Conservation (phyloP, 2,888 invertebrate species). For the Julus scandinavius region DNA sequence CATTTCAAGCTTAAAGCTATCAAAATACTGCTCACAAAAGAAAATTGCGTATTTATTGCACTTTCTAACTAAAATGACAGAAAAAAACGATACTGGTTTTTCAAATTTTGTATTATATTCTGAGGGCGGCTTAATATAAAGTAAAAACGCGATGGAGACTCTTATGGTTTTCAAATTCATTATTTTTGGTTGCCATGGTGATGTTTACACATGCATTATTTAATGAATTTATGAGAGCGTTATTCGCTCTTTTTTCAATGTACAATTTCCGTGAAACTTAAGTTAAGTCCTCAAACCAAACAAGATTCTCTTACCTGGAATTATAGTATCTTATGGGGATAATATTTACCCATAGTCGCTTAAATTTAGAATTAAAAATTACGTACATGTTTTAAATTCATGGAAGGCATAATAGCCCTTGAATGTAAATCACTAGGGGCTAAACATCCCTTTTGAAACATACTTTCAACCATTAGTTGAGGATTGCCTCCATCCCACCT, state of each 20-base stretch:
- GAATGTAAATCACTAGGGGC: too few species aligned
- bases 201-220: not conserved
- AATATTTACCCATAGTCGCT: too few species aligned
- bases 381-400: too few species aligned
- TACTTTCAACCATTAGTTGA: too few species aligned
- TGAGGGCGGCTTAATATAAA: not conserved
- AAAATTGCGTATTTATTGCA: not conserved
- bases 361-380: too few species aligned
- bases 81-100: not conserved
- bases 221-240: not conserved
- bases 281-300: not conserved
- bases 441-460: too few species aligned
- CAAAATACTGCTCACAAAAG: not conserved
- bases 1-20: not conserved
- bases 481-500: too few species aligned
- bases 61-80: not conserved
- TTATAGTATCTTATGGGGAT: too few species aligned
- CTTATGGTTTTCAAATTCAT: not conserved
- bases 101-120: not conserved
- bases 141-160: not conserved
- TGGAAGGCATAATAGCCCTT: too few species aligned
- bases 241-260: not conserved
- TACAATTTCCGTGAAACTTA: not conserved
- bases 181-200: slow-evolving; percentile 1
- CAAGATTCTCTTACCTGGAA: too few species aligned